Conservation (phyloP, 2,797 vertebrate species). For the Melanotaenia pygmaea region DNA sequence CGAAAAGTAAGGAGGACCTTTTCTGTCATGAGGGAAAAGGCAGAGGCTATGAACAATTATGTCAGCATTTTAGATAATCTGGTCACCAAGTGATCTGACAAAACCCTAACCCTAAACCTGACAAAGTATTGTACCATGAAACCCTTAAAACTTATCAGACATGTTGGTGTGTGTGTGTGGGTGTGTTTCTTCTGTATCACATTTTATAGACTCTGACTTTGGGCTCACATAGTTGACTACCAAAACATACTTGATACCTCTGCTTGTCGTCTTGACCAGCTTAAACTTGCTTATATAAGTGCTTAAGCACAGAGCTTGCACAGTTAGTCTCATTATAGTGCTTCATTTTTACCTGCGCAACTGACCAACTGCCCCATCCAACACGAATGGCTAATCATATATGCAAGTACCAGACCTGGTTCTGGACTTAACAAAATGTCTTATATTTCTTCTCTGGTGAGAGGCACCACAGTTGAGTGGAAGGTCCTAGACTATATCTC, state of each 20-base stretch:
- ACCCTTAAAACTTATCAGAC: background rate
- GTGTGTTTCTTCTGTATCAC: background rate
- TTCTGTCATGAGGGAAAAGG: conserved; percentile 13
- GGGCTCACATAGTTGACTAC: background rate
- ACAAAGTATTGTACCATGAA: background rate
- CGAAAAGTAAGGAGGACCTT: conserved; percentile 26
- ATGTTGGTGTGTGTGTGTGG: background rate
- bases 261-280: background rate
- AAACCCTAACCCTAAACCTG: background rate
- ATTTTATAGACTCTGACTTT: background rate
- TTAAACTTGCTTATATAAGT: background rate
- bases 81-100: conserved; percentile 4
- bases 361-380: too few species aligned
- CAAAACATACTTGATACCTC: background rate
- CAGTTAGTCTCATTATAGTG: background rate
- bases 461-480: too few species aligned
- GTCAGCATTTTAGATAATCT: conserved; percentile 3
- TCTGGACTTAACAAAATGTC: background rate
- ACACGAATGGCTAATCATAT: too few species aligned
- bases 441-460: too few species aligned
- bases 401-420: background rate
- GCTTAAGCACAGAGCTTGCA: background rate
- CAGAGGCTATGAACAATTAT: conserved; percentile 18
- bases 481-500: background rate
- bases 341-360: background rate